Conservation (phyloP, 2,888 invertebrate species). For the Neocrepidodera transversa region DNA sequence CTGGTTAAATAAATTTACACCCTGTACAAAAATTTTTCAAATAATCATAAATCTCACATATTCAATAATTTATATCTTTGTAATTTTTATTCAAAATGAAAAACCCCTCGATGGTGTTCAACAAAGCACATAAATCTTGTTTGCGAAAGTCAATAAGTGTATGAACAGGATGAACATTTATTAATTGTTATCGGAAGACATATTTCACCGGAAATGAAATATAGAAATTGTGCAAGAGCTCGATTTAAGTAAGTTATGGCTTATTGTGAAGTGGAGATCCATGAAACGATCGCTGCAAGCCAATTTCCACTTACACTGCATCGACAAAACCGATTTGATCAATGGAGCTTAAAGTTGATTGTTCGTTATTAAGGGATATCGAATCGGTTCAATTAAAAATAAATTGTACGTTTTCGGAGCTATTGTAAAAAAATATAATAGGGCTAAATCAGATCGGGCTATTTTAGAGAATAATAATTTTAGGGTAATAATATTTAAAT, state of each 20-base stretch:
- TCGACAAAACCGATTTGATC: slow-evolving; percentile 11
- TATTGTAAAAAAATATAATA: no score
- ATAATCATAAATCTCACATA: no score
- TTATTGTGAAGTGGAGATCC: slow-evolving; percentile 20
- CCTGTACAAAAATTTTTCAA: no score
- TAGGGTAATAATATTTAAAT: no score
- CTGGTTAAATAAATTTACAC: no score
- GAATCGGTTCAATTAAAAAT: no score
- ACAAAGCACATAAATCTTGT: not conserved
- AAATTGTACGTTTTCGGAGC: no score
- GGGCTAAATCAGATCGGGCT: no score
- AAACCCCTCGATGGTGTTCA: not conserved
- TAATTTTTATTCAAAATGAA: slow-evolving; percentile 4
- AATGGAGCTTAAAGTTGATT: slow-evolving; percentile 4
- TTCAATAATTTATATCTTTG: not conserved
- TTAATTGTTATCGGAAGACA: slow-evolving; percentile 31
- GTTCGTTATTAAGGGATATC: slow-evolving; percentile 5
- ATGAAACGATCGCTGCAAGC: slow-evolving; percentile 9
- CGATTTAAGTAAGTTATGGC: slow-evolving; percentile 22
- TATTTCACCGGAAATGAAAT: slow-evolving; percentile 30
- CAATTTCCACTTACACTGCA: slow-evolving; percentile 4
- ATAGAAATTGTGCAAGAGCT: slow-evolving; percentile 26
- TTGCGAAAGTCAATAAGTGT: slow-evolving; percentile 27
- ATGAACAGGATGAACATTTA: slow-evolving; percentile 31
- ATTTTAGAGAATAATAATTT: no score